phyloP scores from a whole-genome alignment of 2,888 invertebrate species.

The Dynastes maya region DNA sequence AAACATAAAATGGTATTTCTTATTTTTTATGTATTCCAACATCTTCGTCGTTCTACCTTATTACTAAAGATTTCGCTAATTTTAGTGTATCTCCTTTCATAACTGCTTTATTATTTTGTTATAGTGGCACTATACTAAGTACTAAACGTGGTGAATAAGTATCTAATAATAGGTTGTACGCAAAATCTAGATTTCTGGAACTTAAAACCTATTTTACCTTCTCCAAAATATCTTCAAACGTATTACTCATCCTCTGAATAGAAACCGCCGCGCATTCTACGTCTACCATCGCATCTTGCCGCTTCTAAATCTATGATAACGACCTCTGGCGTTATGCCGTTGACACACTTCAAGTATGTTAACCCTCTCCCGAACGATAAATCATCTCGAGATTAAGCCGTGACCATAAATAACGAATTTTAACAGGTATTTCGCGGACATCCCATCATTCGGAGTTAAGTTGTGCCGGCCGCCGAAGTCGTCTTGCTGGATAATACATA shows the following conservation, averaged over 20 bases:
- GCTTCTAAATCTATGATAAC: slow-evolving; percentile 10
- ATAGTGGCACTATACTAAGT: no score
- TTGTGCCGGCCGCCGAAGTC: slow-evolving; percentile 23
- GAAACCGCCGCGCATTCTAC: neutral
- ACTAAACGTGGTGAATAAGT: neutral
- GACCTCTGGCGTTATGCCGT: slow-evolving; percentile 2
- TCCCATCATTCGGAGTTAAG: slow-evolving; percentile 23
- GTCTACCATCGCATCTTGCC: neutral
- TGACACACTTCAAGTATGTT: slow-evolving; percentile 50
- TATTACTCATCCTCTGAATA: neutral
- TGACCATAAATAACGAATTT: slow-evolving; percentile 46
- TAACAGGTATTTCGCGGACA: slow-evolving; percentile 44
- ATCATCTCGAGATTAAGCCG: slow-evolving; percentile 46
- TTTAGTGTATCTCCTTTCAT: no score
- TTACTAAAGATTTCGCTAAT: no score
- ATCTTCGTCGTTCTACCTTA: no score
- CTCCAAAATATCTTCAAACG: slow-evolving; percentile 4
- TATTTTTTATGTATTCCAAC: no score
- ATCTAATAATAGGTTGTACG: neutral
- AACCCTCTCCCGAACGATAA: slow-evolving; percentile 40
- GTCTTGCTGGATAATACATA: slow-evolving; percentile 30
- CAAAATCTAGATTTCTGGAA: neutral
- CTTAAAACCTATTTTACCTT: neutral
- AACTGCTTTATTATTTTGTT: no score
- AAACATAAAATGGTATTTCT: no score